Base-by-base conservation (phyloP, 2,113 vertebrate genomes). In the Miniopterus natalensis region DNA sequence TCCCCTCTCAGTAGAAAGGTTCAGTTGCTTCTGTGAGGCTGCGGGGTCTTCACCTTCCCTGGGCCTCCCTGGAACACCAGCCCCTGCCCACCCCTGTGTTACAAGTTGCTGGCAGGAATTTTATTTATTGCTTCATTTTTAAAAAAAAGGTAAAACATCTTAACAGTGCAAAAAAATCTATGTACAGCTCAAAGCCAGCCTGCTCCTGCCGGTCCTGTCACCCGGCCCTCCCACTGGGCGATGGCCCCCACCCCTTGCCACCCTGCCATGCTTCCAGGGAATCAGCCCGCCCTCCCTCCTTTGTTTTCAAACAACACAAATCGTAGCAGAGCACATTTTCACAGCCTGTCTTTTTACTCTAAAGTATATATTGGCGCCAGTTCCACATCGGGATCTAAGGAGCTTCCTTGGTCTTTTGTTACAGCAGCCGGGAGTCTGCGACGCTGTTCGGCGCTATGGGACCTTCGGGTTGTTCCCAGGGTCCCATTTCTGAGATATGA, bases 361-460 rank as follows among this genome's bases (percentile, higher is more conserved):
- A 0, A 42, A 6, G 1, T 2, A 5, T 0, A 13, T 21, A 2
- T 1, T n/a, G n/a, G 18, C 13, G 45, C 66, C 15, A 3, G 79
- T 8, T 23, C 18, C 11, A 7, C 25, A 27, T 47, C 21, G 2
- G 7, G 0, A 3, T 18, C 3, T 0, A 36, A 47, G 0, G 1
- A 27, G 84, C 14, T 31, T n/a, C 49, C 20, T 40, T 1, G 6
- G 20, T 47, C n/a, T 31, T 18, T 21, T 29, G 57, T n/a, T 29
- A 10, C 2, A 6, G 68, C 57, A 21, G 31, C 42, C 7, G 45
- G 25, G 36, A 25, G 14, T 47, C 65, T 27, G 31, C 23, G 3
- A 42, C 2, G 11, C 8, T 11, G 1, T 3, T 29, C 45, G 23
- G n/a, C 21, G 0, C 0, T 6, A 1, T 36, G 27, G 5, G 20